These are phyloP conservation scores for Platysternon megacephalum DNA, from an alignment of 2,113 vertebrate genomes.

Conservation along the genomic window DNA sequence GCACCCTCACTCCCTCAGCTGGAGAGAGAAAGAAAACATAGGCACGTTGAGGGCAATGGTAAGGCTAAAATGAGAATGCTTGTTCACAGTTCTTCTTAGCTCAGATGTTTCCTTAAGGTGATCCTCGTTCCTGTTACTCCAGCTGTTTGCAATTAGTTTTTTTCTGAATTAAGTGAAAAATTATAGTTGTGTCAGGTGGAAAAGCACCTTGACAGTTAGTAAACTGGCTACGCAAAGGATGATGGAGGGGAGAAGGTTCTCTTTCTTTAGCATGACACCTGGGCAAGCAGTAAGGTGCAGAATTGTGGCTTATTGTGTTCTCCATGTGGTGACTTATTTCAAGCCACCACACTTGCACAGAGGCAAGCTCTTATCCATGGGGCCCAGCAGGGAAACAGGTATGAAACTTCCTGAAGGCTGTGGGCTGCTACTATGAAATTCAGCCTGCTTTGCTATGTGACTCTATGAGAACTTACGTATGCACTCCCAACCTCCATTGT, in stretches of 20 bases:
- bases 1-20: accelerated
- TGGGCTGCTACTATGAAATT: not conserved
- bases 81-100: constrained; percentile 5
- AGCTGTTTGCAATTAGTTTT: constrained; percentile 1
- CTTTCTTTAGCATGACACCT: not conserved
- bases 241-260: not conserved
- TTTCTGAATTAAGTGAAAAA: constrained; percentile 18
- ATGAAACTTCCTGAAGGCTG: not conserved
- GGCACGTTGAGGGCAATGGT: accelerated
- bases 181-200: not conserved
- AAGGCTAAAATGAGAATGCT: not conserved
- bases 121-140: not conserved
- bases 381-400: not conserved
- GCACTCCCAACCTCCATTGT: not conserved
- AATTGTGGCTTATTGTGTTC: not conserved
- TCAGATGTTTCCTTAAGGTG: not conserved
- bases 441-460: constrained; percentile 33
- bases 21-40: not conserved
- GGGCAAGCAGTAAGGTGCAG: not conserved
- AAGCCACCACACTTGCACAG: not conserved
- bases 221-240: not conserved
- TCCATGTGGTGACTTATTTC: not conserved
- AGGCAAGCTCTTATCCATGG: not conserved
- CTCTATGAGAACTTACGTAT: not conserved
- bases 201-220: not conserved